These are phyloP conservation scores for Petaurus breviceps DNA, from an alignment of 2,113 vertebrate genomes.

Conservation along the genomic window DNA sequence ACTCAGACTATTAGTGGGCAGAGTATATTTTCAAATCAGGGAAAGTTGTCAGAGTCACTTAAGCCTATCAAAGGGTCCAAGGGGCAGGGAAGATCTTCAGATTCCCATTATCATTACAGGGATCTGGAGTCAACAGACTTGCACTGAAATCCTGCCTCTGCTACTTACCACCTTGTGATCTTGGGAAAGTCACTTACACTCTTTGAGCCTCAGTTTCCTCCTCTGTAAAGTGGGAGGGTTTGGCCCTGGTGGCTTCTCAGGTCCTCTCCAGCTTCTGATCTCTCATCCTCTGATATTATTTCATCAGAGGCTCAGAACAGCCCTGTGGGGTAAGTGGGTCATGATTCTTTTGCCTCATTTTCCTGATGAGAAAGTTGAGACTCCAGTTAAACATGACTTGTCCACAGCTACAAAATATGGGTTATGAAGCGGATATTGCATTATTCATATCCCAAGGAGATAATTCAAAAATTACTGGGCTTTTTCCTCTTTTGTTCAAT, in stretches of 20 bases:
- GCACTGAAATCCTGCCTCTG: not conserved
- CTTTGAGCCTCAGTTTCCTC: not conserved
- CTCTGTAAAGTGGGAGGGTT: not conserved
- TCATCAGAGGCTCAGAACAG: not conserved
- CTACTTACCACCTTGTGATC: not conserved
- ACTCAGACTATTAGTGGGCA: no score
- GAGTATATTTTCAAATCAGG: no score
- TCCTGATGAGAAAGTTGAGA: not conserved
- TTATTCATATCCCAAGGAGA: not conserved
- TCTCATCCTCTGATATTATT: not conserved
- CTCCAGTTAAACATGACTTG: not conserved
- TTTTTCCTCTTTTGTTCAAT: conserved; percentile 23
- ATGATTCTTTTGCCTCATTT: not conserved
- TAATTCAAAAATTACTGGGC: not conserved
- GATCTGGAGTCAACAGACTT: not conserved
- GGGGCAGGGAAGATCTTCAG: no score
- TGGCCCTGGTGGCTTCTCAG: not conserved
- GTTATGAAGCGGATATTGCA: not conserved
- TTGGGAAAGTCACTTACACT: no score
- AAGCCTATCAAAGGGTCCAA: no score
- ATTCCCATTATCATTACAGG: no score
- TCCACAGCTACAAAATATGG: not conserved
- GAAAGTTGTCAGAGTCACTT: no score
- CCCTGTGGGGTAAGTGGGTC: not conserved
- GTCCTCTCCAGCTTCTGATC: not conserved